phyloP scores from a whole-genome alignment of 2,797 vertebrate species.

The Agapornis canus region DNA sequence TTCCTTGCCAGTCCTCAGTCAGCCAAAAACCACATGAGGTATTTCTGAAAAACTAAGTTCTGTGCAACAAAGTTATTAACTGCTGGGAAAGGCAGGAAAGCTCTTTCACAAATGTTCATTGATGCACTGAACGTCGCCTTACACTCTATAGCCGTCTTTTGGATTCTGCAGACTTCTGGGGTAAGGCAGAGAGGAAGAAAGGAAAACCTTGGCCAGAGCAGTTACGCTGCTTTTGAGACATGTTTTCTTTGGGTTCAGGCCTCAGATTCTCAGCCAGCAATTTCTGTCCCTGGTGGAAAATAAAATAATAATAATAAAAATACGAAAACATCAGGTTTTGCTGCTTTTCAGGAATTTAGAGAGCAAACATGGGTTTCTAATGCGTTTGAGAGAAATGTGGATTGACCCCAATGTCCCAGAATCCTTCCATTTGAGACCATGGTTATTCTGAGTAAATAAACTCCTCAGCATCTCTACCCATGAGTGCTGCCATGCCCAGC shows the following conservation, averaged over 20 bases:
- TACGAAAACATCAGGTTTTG: not conserved
- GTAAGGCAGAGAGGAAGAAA: not conserved
- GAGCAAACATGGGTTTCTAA: not conserved
- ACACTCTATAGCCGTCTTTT: not conserved
- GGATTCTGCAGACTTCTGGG: conserved; percentile 26
- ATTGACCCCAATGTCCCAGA: not conserved
- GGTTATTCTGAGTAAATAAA: not conserved
- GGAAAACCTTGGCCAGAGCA: not conserved
- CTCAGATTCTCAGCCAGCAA: conserved; percentile 20
- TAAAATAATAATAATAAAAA: not conserved
- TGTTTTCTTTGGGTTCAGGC: conserved; percentile 44
- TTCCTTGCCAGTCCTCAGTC: not conserved
- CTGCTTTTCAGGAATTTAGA: conserved; percentile 45
- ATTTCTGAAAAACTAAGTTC: conserved; percentile 21
- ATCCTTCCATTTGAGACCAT: not conserved
- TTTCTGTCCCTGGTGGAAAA: conserved; percentile 15
- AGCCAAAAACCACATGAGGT: conserved; percentile 49
- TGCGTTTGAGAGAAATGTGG: not conserved
- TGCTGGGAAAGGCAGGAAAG: conserved; percentile 38
- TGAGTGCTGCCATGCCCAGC: rapidly evolving
- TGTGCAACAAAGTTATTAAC: conserved; percentile 32
- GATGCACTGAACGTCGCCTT: not conserved
- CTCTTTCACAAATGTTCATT: conserved; percentile 40
- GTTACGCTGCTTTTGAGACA: not conserved
- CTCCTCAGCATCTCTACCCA: rapidly evolving